A percentile compares a stretch with the other conserved stretches of the same genome.
phyloP scores from a whole-genome alignment of 1,140 invertebrate genomes.

The Drosophila pallidifrons region DNA sequence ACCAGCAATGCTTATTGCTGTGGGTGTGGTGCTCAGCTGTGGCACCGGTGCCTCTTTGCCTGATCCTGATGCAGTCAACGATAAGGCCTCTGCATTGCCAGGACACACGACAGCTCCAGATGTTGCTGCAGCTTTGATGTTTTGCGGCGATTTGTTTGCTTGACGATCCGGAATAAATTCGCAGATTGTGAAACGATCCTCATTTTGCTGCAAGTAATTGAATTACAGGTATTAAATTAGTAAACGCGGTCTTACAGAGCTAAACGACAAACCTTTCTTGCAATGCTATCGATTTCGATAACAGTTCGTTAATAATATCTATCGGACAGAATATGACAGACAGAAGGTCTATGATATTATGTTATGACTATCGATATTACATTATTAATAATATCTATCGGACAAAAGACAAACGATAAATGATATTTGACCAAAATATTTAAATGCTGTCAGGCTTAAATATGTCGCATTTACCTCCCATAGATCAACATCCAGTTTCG shows the following conservation, averaged over 20 bases:
- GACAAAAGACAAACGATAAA: not conserved
- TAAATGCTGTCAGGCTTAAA: not conserved
- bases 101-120: constrained; percentile 47
- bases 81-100: constrained; percentile 44
- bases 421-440: not conserved
- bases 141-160: constrained; percentile 51
- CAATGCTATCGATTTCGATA: not conserved
- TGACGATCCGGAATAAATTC: constrained; percentile 49
- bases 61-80: constrained; percentile 26
- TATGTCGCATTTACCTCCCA: constrained; percentile 64
- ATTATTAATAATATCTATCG: too few relatives aligned
- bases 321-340: too few relatives aligned
- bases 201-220: constrained; percentile 63
- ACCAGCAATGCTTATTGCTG: constrained; percentile 72
- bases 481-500: constrained; percentile 67
- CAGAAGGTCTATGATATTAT: not conserved
- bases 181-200: constrained; percentile 69
- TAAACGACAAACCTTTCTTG: too few relatives aligned
- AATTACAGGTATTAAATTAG: constrained; percentile 21
- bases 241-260: too few relatives aligned
- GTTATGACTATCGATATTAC: not conserved
- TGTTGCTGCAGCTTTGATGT: constrained; percentile 44
- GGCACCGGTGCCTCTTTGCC: constrained; percentile 34
- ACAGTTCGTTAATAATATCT: not conserved
- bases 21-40: constrained; percentile 66